Evolutionary conservation across 2,888 invertebrate species (phyloP), one percentile per base, ranked within the genome.

Genomic region (Coleophora flavipennella): DNA sequence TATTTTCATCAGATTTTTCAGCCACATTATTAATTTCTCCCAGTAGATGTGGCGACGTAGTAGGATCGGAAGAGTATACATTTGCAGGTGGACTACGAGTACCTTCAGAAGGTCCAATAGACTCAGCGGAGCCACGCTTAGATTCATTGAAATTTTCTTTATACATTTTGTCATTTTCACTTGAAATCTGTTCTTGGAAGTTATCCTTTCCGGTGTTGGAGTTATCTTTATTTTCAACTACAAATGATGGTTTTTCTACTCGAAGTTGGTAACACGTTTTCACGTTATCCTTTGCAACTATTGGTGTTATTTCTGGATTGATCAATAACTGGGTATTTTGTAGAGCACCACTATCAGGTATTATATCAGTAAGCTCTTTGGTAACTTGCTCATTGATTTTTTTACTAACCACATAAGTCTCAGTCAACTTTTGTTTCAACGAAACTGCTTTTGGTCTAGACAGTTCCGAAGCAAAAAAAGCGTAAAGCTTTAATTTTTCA

Each of bases 361-460:
- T 20, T 20, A 20, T 20, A 20, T 3, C 6, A 4, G 3, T 32
- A 29, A 31, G 20, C 25, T 42, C 33, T 25, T 42, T 35, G 29
- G 14, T 46, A 35, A 79, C 53, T 42, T 63, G 60, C 42, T 67
- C 60, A 54, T 80, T 75, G 29, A 77, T 50, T 46, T 62, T 68
- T 52, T 79, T 79, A 1, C 66, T 72, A 20, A 70, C 55, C 2
- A 51, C 47, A 47, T 75, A 79, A 51, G 72, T 68, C 55, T 70
- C 65, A 52, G 65, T 64, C 11, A 80, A 61, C 66, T 72, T 78
- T 51, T 80, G 80, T 50, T 75, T 71, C 27, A 81, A 52, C 10
- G 81, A 53, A 8, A 81, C 59, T 32, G 67, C 51, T 59, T 68
- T 79, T 9, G 81, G 80, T 43, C 62, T 71, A 1, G 63, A 58